A percentile compares a stretch with the other conserved stretches of the same genome.
Conservation (phyloP, 2,888 invertebrate species). For the Tenthredo amoena region DNA sequence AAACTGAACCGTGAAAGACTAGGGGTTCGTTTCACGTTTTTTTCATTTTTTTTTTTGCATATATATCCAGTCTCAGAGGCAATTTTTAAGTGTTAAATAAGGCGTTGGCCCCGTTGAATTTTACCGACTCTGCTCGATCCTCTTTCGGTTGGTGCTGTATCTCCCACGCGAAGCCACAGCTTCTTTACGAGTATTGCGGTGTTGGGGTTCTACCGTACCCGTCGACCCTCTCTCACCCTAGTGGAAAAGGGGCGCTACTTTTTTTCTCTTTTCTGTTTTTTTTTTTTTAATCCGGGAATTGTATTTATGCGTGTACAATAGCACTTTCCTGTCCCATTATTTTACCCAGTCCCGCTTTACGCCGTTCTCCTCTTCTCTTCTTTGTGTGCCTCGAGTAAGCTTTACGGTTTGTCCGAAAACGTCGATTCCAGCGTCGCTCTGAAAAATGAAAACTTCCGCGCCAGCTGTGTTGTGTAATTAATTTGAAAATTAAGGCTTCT, state of each 20-base stretch:
- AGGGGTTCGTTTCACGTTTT: neutral
- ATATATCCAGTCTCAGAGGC: neutral
- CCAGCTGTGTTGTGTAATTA: constrained; percentile 48
- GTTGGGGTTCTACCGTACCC: constrained; percentile 43
- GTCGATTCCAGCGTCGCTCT: constrained; percentile 45
- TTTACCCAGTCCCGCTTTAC: constrained; percentile 53
- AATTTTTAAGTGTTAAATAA: neutral
- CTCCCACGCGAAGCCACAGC: constrained; percentile 45
- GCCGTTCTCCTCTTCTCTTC: constrained; percentile 39
- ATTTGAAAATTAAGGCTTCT: constrained; percentile 39
- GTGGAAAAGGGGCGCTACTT: constrained; percentile 53
- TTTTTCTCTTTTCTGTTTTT: constrained; percentile 31
- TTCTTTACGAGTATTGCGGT: constrained; percentile 66
- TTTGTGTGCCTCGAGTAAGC: constrained; percentile 36
- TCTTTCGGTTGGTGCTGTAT: constrained; percentile 21
- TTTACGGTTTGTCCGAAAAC: constrained; percentile 51
- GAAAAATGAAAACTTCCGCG: constrained; percentile 47
- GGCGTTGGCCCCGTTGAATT: constrained; percentile 37
- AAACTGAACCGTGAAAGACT: neutral
- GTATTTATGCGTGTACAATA: constrained; percentile 64
- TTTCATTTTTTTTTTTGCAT: neutral
- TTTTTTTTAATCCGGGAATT: constrained; percentile 63
- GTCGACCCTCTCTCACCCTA: constrained; percentile 51
- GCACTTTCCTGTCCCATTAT: constrained; percentile 63
- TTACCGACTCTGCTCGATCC: constrained; percentile 13